A percentile compares a stretch with the other conserved stretches of the same genome.
Evolutionary conservation across 53 echinoderm and acorn worm species (phyloP).

Genomic region (Actinopyga echinites): DNA sequence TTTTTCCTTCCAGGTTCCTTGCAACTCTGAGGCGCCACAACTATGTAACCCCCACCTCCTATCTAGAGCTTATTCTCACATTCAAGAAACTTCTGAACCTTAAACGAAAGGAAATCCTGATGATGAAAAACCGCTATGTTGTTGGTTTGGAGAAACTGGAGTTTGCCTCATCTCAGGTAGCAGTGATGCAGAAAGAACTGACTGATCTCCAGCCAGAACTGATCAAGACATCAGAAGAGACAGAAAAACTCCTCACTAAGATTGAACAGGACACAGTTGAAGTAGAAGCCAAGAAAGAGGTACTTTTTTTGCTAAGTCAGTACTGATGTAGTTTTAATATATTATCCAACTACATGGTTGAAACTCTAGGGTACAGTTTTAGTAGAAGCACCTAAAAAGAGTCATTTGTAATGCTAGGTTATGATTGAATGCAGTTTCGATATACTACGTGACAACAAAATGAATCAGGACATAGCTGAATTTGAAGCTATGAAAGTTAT

Average conservation of each 20-base stretch:
- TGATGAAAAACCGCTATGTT: slow-evolving; percentile 87
- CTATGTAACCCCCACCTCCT: slow-evolving; percentile 97
- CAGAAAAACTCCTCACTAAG: slow-evolving; percentile 88
- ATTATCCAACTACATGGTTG: too few relatives aligned
- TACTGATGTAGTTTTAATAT: too few relatives aligned
- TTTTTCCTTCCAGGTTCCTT: slow-evolving; percentile 57
- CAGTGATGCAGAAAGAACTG: slow-evolving; percentile 96
- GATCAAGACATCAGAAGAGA: slow-evolving; percentile 97
- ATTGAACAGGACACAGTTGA: slow-evolving; percentile 98
- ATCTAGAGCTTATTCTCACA: slow-evolving; percentile 93
- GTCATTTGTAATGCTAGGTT: too few relatives aligned
- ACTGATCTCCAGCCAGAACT: slow-evolving; percentile 94
- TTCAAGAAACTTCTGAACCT: slow-evolving; percentile 86
- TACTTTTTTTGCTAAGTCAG: not conserved
- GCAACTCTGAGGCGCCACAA: slow-evolving; percentile 86
- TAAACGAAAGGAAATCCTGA: slow-evolving; percentile 83
- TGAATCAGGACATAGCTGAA: too few relatives aligned
- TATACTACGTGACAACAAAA: too few relatives aligned
- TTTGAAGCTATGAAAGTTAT: too few relatives aligned
- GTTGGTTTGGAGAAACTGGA: slow-evolving; percentile 94
- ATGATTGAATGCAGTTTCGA: too few relatives aligned
- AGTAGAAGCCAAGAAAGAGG: slow-evolving; percentile 99
- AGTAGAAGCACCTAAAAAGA: too few relatives aligned
- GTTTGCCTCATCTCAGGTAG: slow-evolving; percentile 91
- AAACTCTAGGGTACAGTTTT: too few relatives aligned